These are phyloP conservation scores for Nycticebus coucang DNA, from an alignment of 2,113 vertebrate genomes.

Conservation along the genomic window DNA sequence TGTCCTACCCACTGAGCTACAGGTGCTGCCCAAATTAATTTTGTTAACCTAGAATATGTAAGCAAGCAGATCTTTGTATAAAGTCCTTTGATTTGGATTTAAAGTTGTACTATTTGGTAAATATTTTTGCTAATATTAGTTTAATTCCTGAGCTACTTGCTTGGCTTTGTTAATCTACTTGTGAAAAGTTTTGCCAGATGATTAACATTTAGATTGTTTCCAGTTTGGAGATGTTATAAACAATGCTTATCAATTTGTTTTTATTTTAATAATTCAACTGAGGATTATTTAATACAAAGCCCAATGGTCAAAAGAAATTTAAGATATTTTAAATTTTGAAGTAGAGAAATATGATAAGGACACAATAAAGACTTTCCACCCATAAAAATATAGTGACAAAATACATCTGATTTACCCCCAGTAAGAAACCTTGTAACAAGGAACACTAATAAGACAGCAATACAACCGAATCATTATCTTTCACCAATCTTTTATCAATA, in stretches of 20 bases:
- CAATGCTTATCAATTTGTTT: background rate
- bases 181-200: background rate
- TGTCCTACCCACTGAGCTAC: too few relatives aligned
- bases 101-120: background rate
- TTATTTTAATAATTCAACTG: constrained; percentile 12
- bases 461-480: background rate
- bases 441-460: background rate
- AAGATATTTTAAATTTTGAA: constrained; percentile 30
- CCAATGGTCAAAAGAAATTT: background rate
- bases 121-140: background rate
- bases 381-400: constrained; percentile 44
- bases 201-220: background rate
- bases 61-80: background rate
- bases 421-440: background rate
- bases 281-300: too few relatives aligned
- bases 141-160: constrained; percentile 37
- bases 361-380: constrained; percentile 20
- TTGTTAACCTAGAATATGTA: background rate
- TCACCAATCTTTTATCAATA: constrained; percentile 9
- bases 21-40: background rate
- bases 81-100: background rate
- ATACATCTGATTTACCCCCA: background rate
- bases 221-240: background rate
- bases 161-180: background rate
- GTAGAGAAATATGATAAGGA: background rate